Conservation (phyloP, 2,888 invertebrate genomes). For the Cephus nigrinus region DNA sequence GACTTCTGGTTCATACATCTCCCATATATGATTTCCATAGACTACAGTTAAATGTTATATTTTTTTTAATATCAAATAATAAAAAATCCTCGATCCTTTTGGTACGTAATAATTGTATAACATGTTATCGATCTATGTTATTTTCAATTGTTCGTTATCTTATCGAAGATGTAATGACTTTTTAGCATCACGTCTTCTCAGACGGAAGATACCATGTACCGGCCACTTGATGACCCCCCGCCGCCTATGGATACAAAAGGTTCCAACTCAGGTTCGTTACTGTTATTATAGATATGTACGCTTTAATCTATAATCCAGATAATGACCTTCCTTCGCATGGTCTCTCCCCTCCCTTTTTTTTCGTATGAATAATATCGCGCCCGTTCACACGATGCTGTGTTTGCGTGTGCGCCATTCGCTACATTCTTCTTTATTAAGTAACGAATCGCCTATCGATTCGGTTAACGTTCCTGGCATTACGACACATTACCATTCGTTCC, state of each 20-base stretch:
- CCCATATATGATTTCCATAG: not conserved
- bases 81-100: not conserved
- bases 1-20: not conserved
- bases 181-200: conserved; percentile 82
- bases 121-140: not conserved
- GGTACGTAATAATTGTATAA: not conserved
- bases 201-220: conserved; percentile 87
- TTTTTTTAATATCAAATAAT: not conserved
- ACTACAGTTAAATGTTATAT: not conserved
- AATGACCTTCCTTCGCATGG: not conserved
- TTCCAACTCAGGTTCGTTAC: conserved; percentile 76
- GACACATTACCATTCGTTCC: not conserved
- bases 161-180: not conserved
- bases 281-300: not conserved
- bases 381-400: not conserved
- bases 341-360: not conserved
- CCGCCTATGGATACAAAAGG: conserved; percentile 84
- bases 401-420: not conserved
- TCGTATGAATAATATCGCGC: not conserved
- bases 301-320: not conserved
- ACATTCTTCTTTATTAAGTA: not conserved
- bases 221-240: conserved; percentile 89
- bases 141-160: not conserved
- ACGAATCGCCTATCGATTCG: not conserved
- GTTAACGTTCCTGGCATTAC: not conserved